phyloP scores from a whole-genome alignment of 2,113 vertebrate genomes.

The Corythornis madagascariensis region DNA sequence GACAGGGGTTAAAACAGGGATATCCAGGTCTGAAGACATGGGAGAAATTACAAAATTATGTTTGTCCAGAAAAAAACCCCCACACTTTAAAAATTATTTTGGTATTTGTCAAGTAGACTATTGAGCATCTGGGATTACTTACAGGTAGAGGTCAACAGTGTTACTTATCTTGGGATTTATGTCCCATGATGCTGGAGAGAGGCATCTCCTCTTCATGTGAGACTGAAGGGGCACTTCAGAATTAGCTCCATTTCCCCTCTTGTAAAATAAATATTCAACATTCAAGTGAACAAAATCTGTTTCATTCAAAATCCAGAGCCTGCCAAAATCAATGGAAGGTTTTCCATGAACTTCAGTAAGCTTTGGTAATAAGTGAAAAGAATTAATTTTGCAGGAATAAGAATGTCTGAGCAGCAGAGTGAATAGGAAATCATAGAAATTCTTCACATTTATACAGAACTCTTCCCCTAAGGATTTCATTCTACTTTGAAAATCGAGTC shows the following conservation, averaged over 20 bases:
- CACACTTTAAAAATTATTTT: not conserved
- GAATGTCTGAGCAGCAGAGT: not conserved
- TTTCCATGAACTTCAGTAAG: not conserved
- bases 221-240: not conserved
- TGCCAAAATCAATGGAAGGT: not conserved
- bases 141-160: not conserved
- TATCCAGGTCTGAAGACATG: not conserved
- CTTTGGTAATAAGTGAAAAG: not conserved
- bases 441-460: not conserved
- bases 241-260: not conserved
- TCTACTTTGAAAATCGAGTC: not conserved
- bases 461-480: not conserved
- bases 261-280: not conserved
- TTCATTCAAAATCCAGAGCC: not conserved
- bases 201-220: not conserved
- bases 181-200: not conserved
- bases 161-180: not conserved
- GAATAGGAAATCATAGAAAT: not conserved
- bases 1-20: not conserved
- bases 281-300: not conserved
- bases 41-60: not conserved
- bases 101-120: not conserved
- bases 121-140: not conserved
- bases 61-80: not conserved
- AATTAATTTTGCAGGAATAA: slow-evolving; percentile 10